A percentile compares a stretch with the other conserved stretches of the same genome.
Conservation (phyloP, 53 echinoderm and acorn worm genomes). For the Mesocentrotus franciscanus region DNA sequence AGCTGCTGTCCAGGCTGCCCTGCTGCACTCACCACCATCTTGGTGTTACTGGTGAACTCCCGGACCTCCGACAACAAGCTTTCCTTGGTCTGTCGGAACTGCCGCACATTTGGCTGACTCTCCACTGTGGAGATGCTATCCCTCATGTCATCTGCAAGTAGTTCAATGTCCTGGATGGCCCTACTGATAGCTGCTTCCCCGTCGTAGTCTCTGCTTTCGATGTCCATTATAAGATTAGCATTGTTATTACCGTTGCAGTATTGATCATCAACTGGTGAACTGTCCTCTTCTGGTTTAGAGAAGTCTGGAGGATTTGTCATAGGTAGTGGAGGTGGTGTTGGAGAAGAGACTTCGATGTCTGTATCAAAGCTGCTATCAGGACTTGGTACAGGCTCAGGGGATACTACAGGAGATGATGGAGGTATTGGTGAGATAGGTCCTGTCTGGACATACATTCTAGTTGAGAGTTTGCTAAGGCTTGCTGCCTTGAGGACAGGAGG, state of each 20-base stretch:
- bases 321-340: conserved; percentile 83
- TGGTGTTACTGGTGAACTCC: conserved; percentile 96
- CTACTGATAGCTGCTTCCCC: conserved; percentile 70
- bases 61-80: conserved; percentile 79
- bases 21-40: conserved; percentile 94
- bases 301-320: conserved; percentile 69
- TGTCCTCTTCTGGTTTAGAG: conserved; percentile 7
- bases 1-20: conserved; percentile 83
- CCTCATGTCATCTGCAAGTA: conserved; percentile 75
- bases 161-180: conserved; percentile 80
- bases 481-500: conserved; percentile 62
- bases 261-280: neutral
- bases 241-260: neutral
- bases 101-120: conserved; percentile 53
- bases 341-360: conserved; percentile 55
- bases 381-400: conserved; percentile 74
- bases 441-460: neutral
- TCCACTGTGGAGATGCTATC: conserved; percentile 46
- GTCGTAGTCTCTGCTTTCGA: conserved; percentile 86
- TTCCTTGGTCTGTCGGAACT: conserved; percentile 82
- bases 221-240: conserved; percentile 50
- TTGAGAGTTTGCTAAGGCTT: conserved; percentile 45
- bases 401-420: conserved; percentile 36
- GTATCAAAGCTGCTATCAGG: conserved; percentile 45
- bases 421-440: conserved; percentile 41